Conservation (phyloP, 2,113 vertebrate species). For the Macrotis lagotis region DNA sequence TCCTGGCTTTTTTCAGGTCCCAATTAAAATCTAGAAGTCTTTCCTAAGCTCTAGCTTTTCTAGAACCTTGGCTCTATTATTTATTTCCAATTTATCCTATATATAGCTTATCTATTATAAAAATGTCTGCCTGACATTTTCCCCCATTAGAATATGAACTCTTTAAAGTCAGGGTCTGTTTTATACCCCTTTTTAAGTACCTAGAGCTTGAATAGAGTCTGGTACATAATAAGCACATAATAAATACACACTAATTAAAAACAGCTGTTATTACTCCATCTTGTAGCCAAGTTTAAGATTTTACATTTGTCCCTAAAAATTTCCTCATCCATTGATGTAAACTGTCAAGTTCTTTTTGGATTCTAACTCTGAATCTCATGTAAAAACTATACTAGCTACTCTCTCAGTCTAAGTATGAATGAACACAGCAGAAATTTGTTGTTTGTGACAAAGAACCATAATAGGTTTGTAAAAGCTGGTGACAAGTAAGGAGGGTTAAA, state of each 20-base stretch:
- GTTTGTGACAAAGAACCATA: no score
- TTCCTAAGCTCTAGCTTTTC: neutral
- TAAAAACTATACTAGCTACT: no score
- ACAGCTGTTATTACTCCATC: neutral
- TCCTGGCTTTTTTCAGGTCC: neutral
- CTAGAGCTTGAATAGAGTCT: neutral
- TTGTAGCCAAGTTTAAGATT: neutral
- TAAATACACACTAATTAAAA: neutral
- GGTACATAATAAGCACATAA: neutral
- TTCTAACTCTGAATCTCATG: neutral
- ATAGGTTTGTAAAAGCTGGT: no score
- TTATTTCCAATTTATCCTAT: neutral
- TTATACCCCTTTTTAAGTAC: neutral
- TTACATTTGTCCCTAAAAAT: neutral
- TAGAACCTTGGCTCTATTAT: neutral
- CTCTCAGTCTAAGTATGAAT: no score
- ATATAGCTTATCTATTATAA: neutral
- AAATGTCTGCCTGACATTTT: neutral
- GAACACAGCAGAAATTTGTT: no score
- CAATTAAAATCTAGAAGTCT: neutral
- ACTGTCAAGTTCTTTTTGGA: neutral
- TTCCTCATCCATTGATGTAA: neutral
- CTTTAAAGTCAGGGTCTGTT: neutral
- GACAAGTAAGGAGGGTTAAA: no score
- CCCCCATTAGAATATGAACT: neutral